Evolutionary conservation across 2,797 vertebrate species (phyloP).

Genomic region (Gobionotothen gibberifrons): DNA sequence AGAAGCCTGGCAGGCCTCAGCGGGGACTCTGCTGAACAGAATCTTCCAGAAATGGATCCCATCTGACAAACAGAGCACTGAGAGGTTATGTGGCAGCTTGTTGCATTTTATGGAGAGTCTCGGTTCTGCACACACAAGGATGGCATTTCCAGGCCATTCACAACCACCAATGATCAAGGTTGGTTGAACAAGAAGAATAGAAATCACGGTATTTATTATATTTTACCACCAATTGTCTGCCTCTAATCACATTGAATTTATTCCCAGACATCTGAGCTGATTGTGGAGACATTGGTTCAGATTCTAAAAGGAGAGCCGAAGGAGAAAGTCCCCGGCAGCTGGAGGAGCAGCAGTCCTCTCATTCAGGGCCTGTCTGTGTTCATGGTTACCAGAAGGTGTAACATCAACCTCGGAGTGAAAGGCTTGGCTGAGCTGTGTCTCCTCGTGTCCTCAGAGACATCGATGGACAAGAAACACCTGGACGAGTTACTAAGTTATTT

Average conservation of each 20-base stretch:
- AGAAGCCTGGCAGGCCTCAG: conserved; percentile 66
- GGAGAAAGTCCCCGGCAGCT: not conserved
- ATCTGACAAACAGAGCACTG: conserved; percentile 36
- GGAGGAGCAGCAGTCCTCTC: conserved; percentile 37
- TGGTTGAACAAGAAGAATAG: conserved; percentile 4
- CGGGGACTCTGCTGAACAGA: conserved; percentile 55
- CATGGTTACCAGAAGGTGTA: not conserved
- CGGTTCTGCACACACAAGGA: fast-evolving
- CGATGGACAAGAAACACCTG: conserved; percentile 43
- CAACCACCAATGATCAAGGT: conserved; percentile 9
- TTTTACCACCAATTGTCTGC: fast-evolving
- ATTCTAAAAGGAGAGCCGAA: conserved; percentile 53
- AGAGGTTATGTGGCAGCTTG: conserved; percentile 42
- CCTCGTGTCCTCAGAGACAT: conserved; percentile 55
- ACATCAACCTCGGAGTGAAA: conserved; percentile 41
- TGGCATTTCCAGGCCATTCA: fast-evolving
- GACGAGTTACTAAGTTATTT: conserved; percentile 3
- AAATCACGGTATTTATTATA: fast-evolving
- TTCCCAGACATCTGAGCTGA: conserved; percentile 63
- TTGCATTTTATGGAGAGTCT: fast-evolving
- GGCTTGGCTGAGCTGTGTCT: conserved; percentile 70
- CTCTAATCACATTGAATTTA: not conserved
- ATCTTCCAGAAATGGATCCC: conserved; percentile 72
- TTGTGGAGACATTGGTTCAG: conserved; percentile 57
- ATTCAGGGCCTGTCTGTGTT: conserved; percentile 74